Evolutionary conservation across 2,888 invertebrate genomes (phyloP).

Genomic region (Chaetoderma sp.): DNA sequence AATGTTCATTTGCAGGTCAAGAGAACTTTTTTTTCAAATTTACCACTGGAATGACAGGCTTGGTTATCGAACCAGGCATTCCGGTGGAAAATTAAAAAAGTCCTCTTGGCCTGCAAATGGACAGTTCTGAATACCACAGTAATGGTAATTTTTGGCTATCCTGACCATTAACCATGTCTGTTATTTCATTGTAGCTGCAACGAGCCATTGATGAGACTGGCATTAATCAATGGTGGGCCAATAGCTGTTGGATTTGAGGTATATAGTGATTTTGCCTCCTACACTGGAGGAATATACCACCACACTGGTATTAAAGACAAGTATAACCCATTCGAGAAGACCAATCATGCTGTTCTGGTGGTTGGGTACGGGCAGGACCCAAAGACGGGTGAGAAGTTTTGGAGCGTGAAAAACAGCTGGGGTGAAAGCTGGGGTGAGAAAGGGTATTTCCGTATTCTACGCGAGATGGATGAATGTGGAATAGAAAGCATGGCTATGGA

Average conservation of each 20-base stretch:
- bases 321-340: slow-evolving; percentile 70
- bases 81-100: no score
- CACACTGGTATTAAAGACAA: slow-evolving; percentile 63
- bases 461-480: slow-evolving; percentile 66
- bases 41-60: no score
- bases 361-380: slow-evolving; percentile 71
- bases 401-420: slow-evolving; percentile 70
- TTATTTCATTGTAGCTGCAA: slow-evolving; percentile 62
- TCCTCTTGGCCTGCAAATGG: no score
- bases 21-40: no score
- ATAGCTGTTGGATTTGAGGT: slow-evolving; percentile 71
- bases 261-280: slow-evolving; percentile 68
- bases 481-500: slow-evolving; percentile 68
- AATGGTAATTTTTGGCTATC: no score
- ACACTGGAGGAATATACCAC: slow-evolving; percentile 70
- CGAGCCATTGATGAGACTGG: slow-evolving; percentile 70
- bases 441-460: slow-evolving; percentile 66
- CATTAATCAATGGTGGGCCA: slow-evolving; percentile 70
- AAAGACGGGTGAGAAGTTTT: slow-evolving; percentile 61
- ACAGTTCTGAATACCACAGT: no score
- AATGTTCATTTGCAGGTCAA: no score
- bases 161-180: no score
- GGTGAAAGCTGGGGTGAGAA: slow-evolving; percentile 65
- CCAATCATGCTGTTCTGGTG: slow-evolving; percentile 71
- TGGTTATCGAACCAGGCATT: no score